Evolutionary conservation across 2,113 vertebrate species (phyloP), one percentile per base, ranked within the genome.

Genomic region (Cyphomyrus plagiostoma): DNA sequence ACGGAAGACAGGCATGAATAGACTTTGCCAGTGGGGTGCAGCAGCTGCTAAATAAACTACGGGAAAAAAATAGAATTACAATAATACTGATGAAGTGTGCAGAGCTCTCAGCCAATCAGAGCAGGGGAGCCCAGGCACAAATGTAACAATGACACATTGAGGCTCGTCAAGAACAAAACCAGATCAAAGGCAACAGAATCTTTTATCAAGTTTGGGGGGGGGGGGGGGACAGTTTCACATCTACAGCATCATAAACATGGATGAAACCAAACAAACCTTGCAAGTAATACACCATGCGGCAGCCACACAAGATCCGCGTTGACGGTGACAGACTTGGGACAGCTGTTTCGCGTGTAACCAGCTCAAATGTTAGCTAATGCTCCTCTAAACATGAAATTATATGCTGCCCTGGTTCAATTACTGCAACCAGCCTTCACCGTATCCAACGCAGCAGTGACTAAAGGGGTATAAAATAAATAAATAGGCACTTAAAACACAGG

Each of bases 1-100:
- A 98, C 96, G 96, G 95, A 95, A 96, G 94, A 94, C 95, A 96
- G 96, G 96, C 93, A 95, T 97, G 97, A 98, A 99, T 98, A 97
- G 97, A 97, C 96, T 96, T 97, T 98, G 97, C 95, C 97, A 97
- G 97, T 98, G 97, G 97, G 97, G 97, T 96, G 97, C 97, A 97
- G 96, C 98, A 98, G 97, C 97, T 98, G 97, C 97, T 96, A 97
- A 97, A 97, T 96, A 97, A 97, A 97, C 97, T 97, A 96, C 95
- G 97, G 96, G 96, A 96, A 48, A 88, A 88, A 66, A 26, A 48
- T 15, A 97, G 97, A 96, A 97, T 97, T 96, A 98, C 97, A 98
- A 98, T 98, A 98, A 98, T 96, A 97, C 96, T 97, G 97, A 97
- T 97, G 97, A 97, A 97, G 97, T 97, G 96, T 96, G 96, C 94